Evolutionary conservation across 2,797 vertebrate genomes (phyloP).

Genomic region (Phrynocephalus guinanensis): DNA sequence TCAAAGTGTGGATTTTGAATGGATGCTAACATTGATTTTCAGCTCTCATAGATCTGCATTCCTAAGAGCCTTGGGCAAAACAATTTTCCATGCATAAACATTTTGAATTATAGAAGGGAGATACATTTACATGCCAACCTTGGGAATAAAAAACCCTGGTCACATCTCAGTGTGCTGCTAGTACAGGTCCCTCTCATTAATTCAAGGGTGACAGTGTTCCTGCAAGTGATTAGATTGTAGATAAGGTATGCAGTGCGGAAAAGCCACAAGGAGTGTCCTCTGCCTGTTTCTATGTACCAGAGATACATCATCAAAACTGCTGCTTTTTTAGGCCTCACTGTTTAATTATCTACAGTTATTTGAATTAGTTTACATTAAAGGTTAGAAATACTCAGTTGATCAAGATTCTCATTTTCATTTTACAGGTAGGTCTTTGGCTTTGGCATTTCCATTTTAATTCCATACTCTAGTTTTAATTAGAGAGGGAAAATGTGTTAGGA

Average conservation of each 20-base stretch:
- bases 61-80: not conserved
- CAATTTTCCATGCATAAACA: not conserved
- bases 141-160: not conserved
- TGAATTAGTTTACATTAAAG: conserved; percentile 19
- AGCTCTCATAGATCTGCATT: not conserved
- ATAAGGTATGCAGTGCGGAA: not conserved
- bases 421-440: not conserved
- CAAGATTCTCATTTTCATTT: not conserved
- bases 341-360: conserved; percentile 4
- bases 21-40: not conserved
- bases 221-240: conserved; percentile 6
- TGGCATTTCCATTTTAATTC: not conserved
- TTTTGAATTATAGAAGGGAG: not conserved
- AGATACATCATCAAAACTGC: not conserved
- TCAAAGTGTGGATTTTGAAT: conserved; percentile 26
- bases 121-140: fast-evolving
- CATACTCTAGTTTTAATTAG: not conserved
- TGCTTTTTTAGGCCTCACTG: conserved; percentile 9
- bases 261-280: not conserved
- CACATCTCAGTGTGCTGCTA: conserved; percentile 8
- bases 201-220: conserved; percentile 24
- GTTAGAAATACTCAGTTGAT: not conserved
- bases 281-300: not conserved
- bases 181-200: not conserved
- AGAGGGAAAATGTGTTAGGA: too few species aligned